Conservation (phyloP, 1,140 invertebrate genomes). For the Phymastichus coffea region DNA sequence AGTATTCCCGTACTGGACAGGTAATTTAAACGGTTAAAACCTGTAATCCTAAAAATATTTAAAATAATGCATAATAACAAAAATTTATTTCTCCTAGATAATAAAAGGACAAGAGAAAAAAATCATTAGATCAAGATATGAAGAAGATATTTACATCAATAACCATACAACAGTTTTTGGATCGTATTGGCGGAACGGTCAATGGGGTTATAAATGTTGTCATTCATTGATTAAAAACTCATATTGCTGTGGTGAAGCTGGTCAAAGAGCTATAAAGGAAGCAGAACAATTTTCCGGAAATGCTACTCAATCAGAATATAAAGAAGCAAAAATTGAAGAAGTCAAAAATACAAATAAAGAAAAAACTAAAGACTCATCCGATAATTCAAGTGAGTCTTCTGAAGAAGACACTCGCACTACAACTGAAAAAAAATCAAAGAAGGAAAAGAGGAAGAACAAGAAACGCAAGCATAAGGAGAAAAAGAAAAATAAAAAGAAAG, state of each 20-base stretch:
- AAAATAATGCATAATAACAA: background rate
- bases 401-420: conserved; percentile 43
- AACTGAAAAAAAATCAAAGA: conserved; percentile 42
- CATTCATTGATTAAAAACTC: conserved; percentile 91
- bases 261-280: conserved; percentile 54
- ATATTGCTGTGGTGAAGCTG: conserved; percentile 83
- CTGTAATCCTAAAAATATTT: conserved; percentile 7
- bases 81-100: conserved; percentile 46
- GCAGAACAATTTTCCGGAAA: conserved; percentile 27
- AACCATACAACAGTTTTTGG: conserved; percentile 96
- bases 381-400: conserved; percentile 36
- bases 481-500: conserved; percentile 67
- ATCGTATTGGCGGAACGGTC: conserved; percentile 87
- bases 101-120: conserved; percentile 85
- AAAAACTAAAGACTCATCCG: conserved; percentile 27
- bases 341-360: conserved; percentile 20
- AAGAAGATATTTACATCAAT: conserved; percentile 90
- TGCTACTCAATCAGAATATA: background rate
- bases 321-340: conserved; percentile 13
- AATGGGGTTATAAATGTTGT: conserved; percentile 97
- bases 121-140: conserved; percentile 84
- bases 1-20: conserved; percentile 93
- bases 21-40: conserved; percentile 49
- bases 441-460: conserved; percentile 57
- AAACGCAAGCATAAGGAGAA: conserved; percentile 67